Evolutionary conservation across 2,113 vertebrate genomes (phyloP).

Genomic region (Phainopepla nitens): DNA sequence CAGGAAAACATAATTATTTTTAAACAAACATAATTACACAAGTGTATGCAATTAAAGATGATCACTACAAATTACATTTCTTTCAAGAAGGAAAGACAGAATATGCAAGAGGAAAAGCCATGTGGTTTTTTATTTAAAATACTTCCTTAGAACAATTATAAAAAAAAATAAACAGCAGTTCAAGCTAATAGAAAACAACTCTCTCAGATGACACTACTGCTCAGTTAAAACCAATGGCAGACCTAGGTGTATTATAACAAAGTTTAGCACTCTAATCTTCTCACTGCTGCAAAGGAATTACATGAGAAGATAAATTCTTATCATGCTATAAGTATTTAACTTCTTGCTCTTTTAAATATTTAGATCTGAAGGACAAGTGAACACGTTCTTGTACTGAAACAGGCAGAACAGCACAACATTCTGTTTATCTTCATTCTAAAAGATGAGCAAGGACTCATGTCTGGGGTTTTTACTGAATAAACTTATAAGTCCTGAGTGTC

Average conservation of each 20-base stretch:
- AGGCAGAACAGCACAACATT: rapidly evolving
- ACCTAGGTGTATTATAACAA: not conserved
- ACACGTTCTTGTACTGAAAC: not conserved
- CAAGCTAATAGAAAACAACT: not conserved
- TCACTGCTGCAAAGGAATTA: not conserved
- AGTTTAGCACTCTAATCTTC: not conserved
- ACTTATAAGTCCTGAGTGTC: not conserved
- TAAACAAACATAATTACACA: not conserved
- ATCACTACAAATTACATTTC: not conserved
- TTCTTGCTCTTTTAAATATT: not conserved
- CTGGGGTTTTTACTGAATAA: not conserved
- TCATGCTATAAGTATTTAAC: not conserved
- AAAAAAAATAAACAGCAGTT: not conserved
- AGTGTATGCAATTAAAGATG: not conserved
- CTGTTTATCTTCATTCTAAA: not conserved
- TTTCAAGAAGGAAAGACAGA: not conserved
- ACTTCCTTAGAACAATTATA: not conserved
- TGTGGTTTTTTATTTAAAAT: not conserved
- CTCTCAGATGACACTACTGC: not conserved
- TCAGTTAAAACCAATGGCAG: not conserved
- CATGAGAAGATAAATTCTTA: not conserved
- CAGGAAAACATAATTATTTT: not conserved
- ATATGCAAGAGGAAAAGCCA: not conserved
- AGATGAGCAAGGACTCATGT: not conserved
- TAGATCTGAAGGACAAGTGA: not conserved